Evolutionary conservation across 35 echinoderm and acorn worm species (phyloP).

Genomic region (Holothuria glaberrima): DNA sequence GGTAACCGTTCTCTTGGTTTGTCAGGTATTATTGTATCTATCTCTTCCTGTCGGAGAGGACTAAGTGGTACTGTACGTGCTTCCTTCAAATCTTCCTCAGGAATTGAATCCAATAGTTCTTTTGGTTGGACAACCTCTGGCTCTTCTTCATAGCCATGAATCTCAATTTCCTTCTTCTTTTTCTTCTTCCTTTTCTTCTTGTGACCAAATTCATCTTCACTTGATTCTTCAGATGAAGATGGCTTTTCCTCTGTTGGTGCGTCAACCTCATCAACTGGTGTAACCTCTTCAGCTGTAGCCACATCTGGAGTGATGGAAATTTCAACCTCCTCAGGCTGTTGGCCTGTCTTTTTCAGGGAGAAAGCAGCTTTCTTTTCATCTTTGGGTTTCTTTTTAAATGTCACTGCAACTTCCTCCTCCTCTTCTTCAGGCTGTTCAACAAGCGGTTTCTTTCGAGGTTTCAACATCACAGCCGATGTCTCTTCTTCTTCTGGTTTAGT

Average conservation of each 20-base stretch:
- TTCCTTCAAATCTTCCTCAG: slow-evolving; percentile 60
- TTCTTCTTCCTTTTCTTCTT: slow-evolving; percentile 60
- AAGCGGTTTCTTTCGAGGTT: slow-evolving; percentile 30
- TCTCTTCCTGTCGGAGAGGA: slow-evolving; percentile 40
- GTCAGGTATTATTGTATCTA: slow-evolving; percentile 9
- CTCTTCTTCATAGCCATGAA: slow-evolving; percentile 41
- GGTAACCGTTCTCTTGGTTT: slow-evolving; percentile 12
- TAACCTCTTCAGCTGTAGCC: not conserved
- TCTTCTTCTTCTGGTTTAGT: slow-evolving; percentile 56
- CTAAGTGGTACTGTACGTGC: slow-evolving; percentile 32
- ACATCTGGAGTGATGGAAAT: not conserved
- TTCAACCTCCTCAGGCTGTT: not conserved
- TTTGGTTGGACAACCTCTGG: not conserved
- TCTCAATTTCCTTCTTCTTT: slow-evolving; percentile 42
- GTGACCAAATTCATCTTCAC: slow-evolving; percentile 59
- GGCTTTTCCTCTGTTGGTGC: slow-evolving; percentile 49
- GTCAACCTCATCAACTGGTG: slow-evolving; percentile 34
- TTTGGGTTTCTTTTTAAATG: slow-evolving; percentile 36
- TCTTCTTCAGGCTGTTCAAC: slow-evolving; percentile 43
- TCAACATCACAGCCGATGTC: slow-evolving; percentile 23
- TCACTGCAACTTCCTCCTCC: slow-evolving; percentile 40
- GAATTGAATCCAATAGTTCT: slow-evolving; percentile 47
- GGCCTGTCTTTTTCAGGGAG: slow-evolving; percentile 1
- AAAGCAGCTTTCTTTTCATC: not conserved
- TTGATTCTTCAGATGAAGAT: slow-evolving; percentile 58